A percentile compares a stretch with the other conserved stretches of the same genome.
Conservation (phyloP, 37 sponge, comb jelly and placozoan species). For the Halisarca cf. caerulea region DNA sequence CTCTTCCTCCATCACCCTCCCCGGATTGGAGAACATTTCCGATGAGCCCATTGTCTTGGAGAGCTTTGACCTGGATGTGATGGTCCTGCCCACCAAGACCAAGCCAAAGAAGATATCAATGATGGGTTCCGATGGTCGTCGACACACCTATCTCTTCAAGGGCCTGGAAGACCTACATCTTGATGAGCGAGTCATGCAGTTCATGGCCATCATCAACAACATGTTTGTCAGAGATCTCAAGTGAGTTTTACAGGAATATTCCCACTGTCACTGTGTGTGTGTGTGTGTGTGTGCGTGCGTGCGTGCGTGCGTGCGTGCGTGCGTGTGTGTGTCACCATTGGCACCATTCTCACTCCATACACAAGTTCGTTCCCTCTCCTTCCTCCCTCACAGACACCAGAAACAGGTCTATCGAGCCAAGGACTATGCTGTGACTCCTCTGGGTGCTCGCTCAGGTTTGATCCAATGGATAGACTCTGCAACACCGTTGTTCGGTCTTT, state of each 20-base stretch:
- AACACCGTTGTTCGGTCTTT: slow-evolving; percentile 95
- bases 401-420: slow-evolving; percentile 77
- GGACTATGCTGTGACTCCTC: slow-evolving; percentile 97
- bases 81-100: slow-evolving; percentile 96
- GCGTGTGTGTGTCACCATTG: neutral
- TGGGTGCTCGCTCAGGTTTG: slow-evolving; percentile 95
- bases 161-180: slow-evolving; percentile 97
- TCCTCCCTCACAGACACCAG: slow-evolving; percentile 50
- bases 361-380: neutral
- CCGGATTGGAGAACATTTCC: slow-evolving; percentile 53
- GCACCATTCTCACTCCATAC: neutral
- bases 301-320: neutral
- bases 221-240: slow-evolving; percentile 75
- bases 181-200: slow-evolving; percentile 98
- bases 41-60: slow-evolving; percentile 75
- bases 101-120: slow-evolving; percentile 98
- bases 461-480: slow-evolving; percentile 96
- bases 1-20: slow-evolving; percentile 80
- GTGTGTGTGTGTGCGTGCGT: no score
- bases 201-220: slow-evolving; percentile 92
- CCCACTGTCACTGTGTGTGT: no score
- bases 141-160: slow-evolving; percentile 96
- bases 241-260: slow-evolving; percentile 10
- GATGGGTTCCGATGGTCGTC: slow-evolving; percentile 93
- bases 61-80: slow-evolving; percentile 83